Percentiles rank a stretch among this genome's conserved stretches.
These are phyloP conservation scores for Polypedilum vanderplanki DNA, from an alignment of 1,140 invertebrate genomes.

Conservation along the genomic window DNA sequence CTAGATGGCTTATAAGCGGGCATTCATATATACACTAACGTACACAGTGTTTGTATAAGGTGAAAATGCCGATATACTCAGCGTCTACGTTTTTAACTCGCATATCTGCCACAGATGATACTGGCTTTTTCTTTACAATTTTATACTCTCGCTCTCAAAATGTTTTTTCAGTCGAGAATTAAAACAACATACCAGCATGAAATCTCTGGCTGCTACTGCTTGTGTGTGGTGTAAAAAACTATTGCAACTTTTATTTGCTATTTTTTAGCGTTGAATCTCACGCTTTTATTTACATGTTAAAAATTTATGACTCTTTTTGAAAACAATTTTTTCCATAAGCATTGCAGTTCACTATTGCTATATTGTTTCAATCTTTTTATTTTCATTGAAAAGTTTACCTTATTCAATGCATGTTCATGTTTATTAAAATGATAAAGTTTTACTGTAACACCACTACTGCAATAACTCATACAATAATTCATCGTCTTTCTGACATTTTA, in stretches of 20 bases:
- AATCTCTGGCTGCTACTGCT: not conserved
- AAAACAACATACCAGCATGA: not conserved
- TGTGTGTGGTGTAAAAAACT: not conserved
- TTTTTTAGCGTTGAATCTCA: not conserved
- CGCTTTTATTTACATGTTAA: slow-evolving; percentile 13
- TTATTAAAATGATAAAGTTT: slow-evolving; percentile 14
- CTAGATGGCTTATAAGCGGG: slow-evolving; percentile 10
- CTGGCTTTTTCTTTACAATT: not conserved
- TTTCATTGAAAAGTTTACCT: not conserved
- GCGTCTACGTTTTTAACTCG: not conserved
- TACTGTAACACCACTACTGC: not conserved
- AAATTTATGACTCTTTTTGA: slow-evolving; percentile 6
- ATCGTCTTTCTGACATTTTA: too few relatives aligned
- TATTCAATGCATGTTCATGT: not conserved
- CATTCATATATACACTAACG: not conserved
- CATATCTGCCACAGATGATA: not conserved
- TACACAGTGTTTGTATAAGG: slow-evolving; percentile 4
- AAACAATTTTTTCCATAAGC: too few relatives aligned
- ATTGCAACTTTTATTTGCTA: slow-evolving; percentile 3
- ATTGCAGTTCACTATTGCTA: too few relatives aligned
- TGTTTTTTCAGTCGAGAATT: not conserved
- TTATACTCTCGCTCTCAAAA: not conserved
- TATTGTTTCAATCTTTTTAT: slow-evolving; percentile 5
- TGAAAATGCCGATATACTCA: slow-evolving; percentile 5
- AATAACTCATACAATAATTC: not conserved